Evolutionary conservation across 2,888 invertebrate genomes (phyloP).

Genomic region (Panzeria rudis): DNA sequence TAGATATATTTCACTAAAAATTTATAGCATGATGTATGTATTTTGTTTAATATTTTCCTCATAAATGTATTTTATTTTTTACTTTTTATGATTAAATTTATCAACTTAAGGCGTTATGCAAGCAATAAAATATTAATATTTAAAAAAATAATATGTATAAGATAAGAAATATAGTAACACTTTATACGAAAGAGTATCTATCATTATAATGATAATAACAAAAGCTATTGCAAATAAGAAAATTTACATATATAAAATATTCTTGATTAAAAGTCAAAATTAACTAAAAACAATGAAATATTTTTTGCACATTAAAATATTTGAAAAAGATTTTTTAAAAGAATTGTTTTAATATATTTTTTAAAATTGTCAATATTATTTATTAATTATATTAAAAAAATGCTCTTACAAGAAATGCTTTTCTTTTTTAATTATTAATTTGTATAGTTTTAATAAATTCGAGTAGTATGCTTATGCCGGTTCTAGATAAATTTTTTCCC

Average conservation of each 20-base stretch:
- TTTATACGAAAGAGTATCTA: slow-evolving; percentile 20
- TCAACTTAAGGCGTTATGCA: slow-evolving; percentile 21
- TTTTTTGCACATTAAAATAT: neutral
- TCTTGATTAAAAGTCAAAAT: slow-evolving; percentile 23
- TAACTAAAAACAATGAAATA: neutral
- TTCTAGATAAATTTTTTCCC: too few species aligned
- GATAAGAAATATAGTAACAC: slow-evolving; percentile 30
- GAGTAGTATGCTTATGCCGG: too few species aligned
- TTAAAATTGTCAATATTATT: slow-evolving; percentile 1
- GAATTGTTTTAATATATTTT: slow-evolving; percentile 4
- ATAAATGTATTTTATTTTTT: slow-evolving; percentile 27
- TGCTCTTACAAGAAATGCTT: slow-evolving; percentile 67
- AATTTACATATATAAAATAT: neutral
- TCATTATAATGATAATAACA: slow-evolving; percentile 4
- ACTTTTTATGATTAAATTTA: neutral
- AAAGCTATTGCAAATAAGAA: slow-evolving; percentile 12
- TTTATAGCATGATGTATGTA: slow-evolving; percentile 65
- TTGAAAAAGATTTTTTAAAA: slow-evolving; percentile 4
- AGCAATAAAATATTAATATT: slow-evolving; percentile 28
- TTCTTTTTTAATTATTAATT: slow-evolving; percentile 8
- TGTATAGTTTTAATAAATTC: slow-evolving; percentile 38
- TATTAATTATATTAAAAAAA: slow-evolving; percentile 40
- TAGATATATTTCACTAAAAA: slow-evolving; percentile 73
- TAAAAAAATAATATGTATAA: slow-evolving; percentile 2
- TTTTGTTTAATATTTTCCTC: slow-evolving; percentile 53